Conservation (phyloP, 2,888 invertebrate species). For the Deladenus siricidicola region DNA sequence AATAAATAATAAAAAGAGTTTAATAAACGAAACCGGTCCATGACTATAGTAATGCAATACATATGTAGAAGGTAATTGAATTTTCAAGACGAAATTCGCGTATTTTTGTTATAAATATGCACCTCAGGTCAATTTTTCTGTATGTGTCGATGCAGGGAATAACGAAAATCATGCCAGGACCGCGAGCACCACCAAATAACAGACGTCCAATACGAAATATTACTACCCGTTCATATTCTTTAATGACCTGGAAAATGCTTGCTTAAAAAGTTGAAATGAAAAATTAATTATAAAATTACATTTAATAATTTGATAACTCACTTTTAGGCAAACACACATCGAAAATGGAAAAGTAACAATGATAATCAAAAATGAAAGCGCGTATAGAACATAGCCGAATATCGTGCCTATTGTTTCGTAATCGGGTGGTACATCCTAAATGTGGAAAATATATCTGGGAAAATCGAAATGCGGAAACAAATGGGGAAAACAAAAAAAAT, state of each 20-base stretch:
- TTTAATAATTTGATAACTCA: constrained; percentile 17
- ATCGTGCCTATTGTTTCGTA: constrained; percentile 52
- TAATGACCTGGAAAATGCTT: constrained; percentile 44
- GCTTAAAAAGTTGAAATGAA: neutral
- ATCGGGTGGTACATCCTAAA: constrained; percentile 51
- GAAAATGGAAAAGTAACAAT: constrained; percentile 51
- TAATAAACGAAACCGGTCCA: too few species aligned
- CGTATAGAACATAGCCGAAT: constrained; percentile 51
- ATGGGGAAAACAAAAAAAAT: too few species aligned
- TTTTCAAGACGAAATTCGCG: too few species aligned
- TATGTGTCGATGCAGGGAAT: constrained; percentile 79
- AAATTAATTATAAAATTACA: neutral
- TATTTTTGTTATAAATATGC: too few species aligned
- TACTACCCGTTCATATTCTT: constrained; percentile 67
- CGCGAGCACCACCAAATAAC: constrained; percentile 68
- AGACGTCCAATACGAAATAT: constrained; percentile 78
- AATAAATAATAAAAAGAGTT: too few species aligned
- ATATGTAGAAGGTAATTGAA: too few species aligned
- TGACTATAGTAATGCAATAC: too few species aligned
- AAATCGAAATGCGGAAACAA: neutral
- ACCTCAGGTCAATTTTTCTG: constrained; percentile 80
- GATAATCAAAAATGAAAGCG: constrained; percentile 50
- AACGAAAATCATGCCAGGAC: constrained; percentile 81
- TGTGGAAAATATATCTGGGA: neutral
- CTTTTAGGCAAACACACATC: constrained; percentile 53